These are phyloP conservation scores for Rhinella marina DNA, from an alignment of 2,797 vertebrate species.

Conservation along the genomic window DNA sequence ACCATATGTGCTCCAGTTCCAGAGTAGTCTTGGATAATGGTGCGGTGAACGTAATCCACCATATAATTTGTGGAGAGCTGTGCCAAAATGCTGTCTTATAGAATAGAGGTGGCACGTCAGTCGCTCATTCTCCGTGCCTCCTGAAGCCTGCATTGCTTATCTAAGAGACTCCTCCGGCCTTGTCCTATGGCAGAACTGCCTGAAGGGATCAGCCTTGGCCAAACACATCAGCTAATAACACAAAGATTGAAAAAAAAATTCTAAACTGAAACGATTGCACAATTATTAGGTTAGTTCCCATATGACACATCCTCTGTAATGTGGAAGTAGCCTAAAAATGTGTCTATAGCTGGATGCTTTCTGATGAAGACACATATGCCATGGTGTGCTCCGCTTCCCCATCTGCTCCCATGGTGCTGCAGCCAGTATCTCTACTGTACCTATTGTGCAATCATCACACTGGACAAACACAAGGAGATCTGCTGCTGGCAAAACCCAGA, in stretches of 20 bases:
- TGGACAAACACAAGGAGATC: too few species aligned
- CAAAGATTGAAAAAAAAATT: background rate
- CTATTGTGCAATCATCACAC: background rate
- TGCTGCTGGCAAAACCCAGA: background rate
- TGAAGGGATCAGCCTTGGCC: background rate
- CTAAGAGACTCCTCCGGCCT: background rate
- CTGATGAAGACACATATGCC: background rate
- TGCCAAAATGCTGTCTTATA: background rate
- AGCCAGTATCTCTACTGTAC: background rate
- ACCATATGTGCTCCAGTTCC: background rate
- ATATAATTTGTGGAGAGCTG: background rate
- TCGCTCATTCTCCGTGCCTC: background rate
- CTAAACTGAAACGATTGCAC: background rate
- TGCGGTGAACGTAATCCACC: background rate
- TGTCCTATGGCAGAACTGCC: background rate
- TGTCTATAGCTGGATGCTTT: background rate
- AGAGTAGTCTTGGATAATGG: background rate
- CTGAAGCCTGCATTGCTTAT: background rate
- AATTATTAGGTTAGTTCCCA: background rate
- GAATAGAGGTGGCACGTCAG: background rate
- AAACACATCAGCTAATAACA: background rate
- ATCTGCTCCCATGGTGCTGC: background rate
- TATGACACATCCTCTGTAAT: background rate
- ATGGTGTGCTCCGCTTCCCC: background rate
- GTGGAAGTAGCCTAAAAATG: background rate